phyloP scores from a whole-genome alignment of 2,797 vertebrate species.

The Phataginus tetradactyla region DNA sequence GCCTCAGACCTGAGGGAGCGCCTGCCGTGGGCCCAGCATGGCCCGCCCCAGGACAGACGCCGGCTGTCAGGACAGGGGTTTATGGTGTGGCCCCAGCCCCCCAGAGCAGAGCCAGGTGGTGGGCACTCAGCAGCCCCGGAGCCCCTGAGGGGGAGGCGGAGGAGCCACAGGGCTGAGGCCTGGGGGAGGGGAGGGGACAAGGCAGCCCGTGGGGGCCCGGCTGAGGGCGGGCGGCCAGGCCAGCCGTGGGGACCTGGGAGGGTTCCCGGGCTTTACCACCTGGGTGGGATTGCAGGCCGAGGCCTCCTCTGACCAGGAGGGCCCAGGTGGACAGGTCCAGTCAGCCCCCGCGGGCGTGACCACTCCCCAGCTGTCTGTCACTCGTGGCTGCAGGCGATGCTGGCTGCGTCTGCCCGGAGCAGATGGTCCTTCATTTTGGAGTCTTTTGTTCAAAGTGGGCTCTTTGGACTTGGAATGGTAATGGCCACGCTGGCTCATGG shows the following conservation, averaged over 20 bases:
- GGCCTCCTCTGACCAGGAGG: not conserved
- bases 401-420: conserved; percentile 67
- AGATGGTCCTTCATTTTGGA: conserved; percentile 70
- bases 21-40: accelerated
- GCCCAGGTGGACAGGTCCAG: not conserved
- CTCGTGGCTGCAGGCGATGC: not conserved
- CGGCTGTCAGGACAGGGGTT: not conserved
- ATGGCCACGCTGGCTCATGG: not conserved
- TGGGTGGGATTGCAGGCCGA: too few species aligned
- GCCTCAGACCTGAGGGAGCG: not conserved
- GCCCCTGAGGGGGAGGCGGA: not conserved
- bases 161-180: not conserved
- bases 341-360: not conserved
- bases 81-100: not conserved
- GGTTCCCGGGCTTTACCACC: not conserved
- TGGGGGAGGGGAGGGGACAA: not conserved
- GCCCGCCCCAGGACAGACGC: accelerated
- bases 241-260: not conserved
- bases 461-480: conserved; percentile 38
- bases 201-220: not conserved
- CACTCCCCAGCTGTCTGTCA: not conserved
- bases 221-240: not conserved
- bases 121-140: not conserved
- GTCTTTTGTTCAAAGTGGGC: conserved; percentile 60
- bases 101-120: not conserved